Evolutionary conservation across 2,113 vertebrate genomes (phyloP).

Genomic region (Genyomyrus donnyi): DNA sequence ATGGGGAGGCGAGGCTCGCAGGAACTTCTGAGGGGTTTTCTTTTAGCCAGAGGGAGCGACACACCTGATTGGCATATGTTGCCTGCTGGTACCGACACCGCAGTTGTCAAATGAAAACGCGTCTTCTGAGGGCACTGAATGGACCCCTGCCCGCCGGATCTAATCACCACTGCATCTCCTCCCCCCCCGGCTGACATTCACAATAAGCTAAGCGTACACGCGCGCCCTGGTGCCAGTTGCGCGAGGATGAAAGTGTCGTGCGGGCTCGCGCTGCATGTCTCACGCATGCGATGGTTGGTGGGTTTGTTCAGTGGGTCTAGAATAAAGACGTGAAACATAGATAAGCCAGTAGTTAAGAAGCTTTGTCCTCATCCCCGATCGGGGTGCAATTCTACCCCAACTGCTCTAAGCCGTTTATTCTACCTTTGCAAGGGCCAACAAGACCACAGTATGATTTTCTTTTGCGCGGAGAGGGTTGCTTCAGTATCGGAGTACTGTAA

Average conservation of each 20-base stretch:
- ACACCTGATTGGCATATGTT: not conserved
- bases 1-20: not conserved
- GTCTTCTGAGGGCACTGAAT: not conserved
- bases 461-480: not conserved
- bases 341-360: not conserved
- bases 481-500: not conserved
- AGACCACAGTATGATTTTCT: not conserved
- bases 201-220: not conserved
- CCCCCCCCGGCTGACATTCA: not conserved
- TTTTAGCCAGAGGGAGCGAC: not conserved
- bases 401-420: not conserved
- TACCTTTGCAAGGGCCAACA: not conserved
- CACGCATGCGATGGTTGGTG: not conserved
- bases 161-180: not conserved
- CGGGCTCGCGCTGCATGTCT: not conserved
- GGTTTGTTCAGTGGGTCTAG: not conserved
- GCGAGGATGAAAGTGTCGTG: not conserved
- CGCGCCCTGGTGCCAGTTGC: not conserved
- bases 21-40: not conserved
- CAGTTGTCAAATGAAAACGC: slow-evolving; percentile 11
- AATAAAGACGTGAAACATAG: not conserved
- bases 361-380: not conserved
- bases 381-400: not conserved
- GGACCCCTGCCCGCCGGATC: not conserved
- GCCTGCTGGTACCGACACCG: slow-evolving; percentile 14